Evolutionary conservation across 2,888 invertebrate genomes (phyloP).

Genomic region (Orchesella flavescens): DNA sequence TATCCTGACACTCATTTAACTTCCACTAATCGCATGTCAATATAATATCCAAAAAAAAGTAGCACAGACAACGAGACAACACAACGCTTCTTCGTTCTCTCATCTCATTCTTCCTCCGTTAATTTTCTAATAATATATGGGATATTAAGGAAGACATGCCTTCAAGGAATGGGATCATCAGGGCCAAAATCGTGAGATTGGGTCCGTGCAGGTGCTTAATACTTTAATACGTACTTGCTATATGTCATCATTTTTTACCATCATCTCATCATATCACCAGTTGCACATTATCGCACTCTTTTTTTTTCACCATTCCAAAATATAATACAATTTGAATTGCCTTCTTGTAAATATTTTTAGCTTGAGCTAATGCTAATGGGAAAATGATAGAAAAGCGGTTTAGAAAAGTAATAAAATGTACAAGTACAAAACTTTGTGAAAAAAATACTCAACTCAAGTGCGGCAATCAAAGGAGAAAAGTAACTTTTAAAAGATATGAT

Average conservation of each 20-base stretch:
- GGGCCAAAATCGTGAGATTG: slow-evolving; percentile 41
- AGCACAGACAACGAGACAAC: background rate
- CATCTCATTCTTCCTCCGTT: background rate
- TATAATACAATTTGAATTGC: too few species aligned
- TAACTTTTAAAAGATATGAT: slow-evolving; percentile 40
- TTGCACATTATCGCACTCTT: too few species aligned
- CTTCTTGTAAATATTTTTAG: slow-evolving; percentile 3
- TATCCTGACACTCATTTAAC: slow-evolving; percentile 45
- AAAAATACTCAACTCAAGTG: background rate
- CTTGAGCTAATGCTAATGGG: background rate
- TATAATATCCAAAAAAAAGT: slow-evolving; percentile 5
- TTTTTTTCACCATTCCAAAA: too few species aligned
- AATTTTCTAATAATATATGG: background rate
- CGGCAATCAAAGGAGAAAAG: too few species aligned
- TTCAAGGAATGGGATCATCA: slow-evolving; percentile 20
- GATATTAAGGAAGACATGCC: slow-evolving; percentile 31
- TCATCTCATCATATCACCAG: background rate
- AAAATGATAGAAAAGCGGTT: background rate
- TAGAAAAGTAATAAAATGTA: slow-evolving; percentile 38
- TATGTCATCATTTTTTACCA: background rate
- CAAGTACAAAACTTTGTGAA: background rate
- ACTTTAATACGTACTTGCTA: background rate
- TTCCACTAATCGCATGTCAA: slow-evolving; percentile 38
- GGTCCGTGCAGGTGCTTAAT: slow-evolving; percentile 52
- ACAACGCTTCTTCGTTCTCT: background rate